Conservation (phyloP, 2,113 vertebrate species). For the Lasiurus cinereus region DNA sequence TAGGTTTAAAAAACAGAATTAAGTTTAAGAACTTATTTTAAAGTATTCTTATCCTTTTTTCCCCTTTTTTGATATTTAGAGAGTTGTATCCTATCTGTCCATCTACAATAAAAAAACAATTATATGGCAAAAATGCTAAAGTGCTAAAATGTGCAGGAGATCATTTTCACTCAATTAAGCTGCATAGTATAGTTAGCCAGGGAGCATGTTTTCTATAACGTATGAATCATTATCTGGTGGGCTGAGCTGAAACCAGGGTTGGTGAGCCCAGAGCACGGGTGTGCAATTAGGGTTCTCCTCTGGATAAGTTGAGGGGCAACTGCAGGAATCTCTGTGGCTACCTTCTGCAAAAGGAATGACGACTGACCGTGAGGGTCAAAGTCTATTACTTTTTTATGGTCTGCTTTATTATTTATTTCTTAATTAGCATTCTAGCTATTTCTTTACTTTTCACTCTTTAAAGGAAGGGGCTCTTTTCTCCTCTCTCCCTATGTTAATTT, state of each 20-base stretch:
- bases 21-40: not conserved
- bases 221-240: not conserved
- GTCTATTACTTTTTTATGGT: not conserved
- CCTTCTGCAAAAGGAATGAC: not conserved
- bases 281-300: not conserved
- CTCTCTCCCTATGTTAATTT: not conserved
- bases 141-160: not conserved
- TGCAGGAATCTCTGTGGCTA: not conserved
- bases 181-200: not conserved
- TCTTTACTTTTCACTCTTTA: not conserved
- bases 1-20: slow-evolving; percentile 30
- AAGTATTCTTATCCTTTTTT: not conserved
- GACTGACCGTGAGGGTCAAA: not conserved
- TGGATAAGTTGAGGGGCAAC: too few species aligned
- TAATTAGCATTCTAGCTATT: not conserved
- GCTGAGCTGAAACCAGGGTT: not conserved
- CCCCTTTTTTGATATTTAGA: not conserved
- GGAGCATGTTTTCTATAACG: not conserved
- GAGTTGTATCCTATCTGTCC: not conserved
- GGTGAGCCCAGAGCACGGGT: not conserved
- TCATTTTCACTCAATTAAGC: not conserved
- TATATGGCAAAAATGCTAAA: too few species aligned
- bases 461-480: not conserved
- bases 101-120: not conserved
- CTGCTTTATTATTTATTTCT: not conserved